A percentile compares a stretch with the other conserved stretches of the same genome.
Evolutionary conservation across 2,888 invertebrate species (phyloP).

Genomic region (Hecatera dysodea): DNA sequence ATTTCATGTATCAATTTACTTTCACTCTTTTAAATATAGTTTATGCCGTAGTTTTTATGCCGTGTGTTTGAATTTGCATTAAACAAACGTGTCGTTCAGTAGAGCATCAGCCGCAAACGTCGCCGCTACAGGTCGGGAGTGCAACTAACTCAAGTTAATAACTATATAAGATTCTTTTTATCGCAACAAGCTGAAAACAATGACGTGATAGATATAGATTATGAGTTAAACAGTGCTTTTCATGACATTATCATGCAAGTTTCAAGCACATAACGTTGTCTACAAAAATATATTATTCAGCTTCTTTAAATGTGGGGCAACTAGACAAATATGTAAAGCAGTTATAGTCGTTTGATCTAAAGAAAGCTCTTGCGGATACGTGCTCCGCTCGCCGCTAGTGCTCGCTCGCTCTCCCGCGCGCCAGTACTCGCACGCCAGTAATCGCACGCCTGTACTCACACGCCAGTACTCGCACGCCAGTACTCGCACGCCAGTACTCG

Average conservation of each 20-base stretch:
- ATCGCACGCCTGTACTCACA: background rate
- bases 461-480: background rate
- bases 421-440: background rate
- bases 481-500: too few species aligned
- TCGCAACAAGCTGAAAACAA: constrained; percentile 49
- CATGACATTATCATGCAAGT: constrained; percentile 26
- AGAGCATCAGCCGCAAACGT: constrained; percentile 3
- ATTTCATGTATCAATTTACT: background rate
- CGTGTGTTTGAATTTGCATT: background rate
- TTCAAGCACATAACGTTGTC: constrained; percentile 42
- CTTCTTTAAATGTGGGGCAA: constrained; percentile 46
- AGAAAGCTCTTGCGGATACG: constrained; percentile 9
- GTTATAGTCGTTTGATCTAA: constrained; percentile 36
- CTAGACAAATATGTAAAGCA: constrained; percentile 48
- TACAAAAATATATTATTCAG: constrained; percentile 58
- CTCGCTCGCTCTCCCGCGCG: constrained; percentile 5
- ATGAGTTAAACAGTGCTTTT: constrained; percentile 40
- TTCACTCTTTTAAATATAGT: constrained; percentile 7
- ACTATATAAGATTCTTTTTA: constrained; percentile 53
- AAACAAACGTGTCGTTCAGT: constrained; percentile 1
- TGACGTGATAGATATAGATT: constrained; percentile 50
- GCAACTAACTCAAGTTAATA: constrained; percentile 49
- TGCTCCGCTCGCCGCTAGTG: constrained; percentile 15
- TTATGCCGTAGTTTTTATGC: background rate
- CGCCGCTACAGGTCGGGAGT: constrained; percentile 38